phyloP scores from a whole-genome alignment of 2,888 invertebrate genomes.

The Temnothorax unifasciatus region DNA sequence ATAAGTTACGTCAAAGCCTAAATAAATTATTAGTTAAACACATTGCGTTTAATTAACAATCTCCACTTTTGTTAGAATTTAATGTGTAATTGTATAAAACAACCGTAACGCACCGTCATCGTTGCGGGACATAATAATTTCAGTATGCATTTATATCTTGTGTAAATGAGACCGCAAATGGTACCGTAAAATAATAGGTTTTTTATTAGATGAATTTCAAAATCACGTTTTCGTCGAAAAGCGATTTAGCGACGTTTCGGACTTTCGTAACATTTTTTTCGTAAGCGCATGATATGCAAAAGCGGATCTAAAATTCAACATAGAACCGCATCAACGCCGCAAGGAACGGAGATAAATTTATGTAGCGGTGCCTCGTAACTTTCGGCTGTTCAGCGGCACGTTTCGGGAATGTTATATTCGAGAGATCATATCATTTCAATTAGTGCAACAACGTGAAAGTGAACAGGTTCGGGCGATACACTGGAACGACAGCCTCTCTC shows the following conservation, averaged over 20 bases:
- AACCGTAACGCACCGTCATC: background rate
- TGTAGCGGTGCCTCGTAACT: conserved; percentile 12
- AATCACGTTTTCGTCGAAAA: background rate
- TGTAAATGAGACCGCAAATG: background rate
- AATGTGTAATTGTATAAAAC: conserved; percentile 10
- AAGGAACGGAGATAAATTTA: conserved; percentile 30
- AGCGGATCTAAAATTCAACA: conserved; percentile 7
- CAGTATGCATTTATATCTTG: background rate
- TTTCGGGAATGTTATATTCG: conserved; percentile 4
- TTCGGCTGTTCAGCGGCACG: background rate
- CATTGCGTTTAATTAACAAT: conserved; percentile 40
- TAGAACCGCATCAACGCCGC: background rate
- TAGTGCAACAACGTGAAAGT: conserved; percentile 47
- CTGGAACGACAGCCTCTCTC: conserved; percentile 6
- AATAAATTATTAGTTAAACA: conserved; percentile 26
- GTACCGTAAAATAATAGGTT: background rate
- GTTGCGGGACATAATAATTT: background rate
- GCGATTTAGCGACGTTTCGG: background rate
- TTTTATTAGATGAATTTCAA: background rate
- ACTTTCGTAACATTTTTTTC: background rate
- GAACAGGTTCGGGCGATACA: background rate
- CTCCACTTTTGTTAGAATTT: background rate
- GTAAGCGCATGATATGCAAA: background rate
- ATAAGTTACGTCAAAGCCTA: conserved; percentile 40
- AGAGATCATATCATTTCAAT: conserved; percentile 51